Evolutionary conservation across 1,140 invertebrate genomes (phyloP).

Genomic region (Zaprionus inermis): DNA sequence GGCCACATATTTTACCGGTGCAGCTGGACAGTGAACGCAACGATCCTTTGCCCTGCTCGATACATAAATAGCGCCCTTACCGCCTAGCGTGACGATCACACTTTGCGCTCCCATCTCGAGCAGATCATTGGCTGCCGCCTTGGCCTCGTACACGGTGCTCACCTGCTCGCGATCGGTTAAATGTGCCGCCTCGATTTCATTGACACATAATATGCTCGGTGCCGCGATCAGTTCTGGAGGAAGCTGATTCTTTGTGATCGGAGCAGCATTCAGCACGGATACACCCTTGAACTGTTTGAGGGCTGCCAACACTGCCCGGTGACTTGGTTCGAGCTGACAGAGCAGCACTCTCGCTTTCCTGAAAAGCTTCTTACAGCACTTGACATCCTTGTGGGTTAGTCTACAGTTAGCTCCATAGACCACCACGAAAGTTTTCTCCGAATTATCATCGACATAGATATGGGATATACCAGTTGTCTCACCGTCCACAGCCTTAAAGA

Average conservation of each 20-base stretch:
- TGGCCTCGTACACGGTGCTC: constrained; percentile 84
- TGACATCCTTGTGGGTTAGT: constrained; percentile 88
- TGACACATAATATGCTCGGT: constrained; percentile 94
- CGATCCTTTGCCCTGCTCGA: constrained; percentile 84
- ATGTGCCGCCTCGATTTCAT: constrained; percentile 93
- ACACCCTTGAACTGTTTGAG: constrained; percentile 90
- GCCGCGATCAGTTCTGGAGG: constrained; percentile 87
- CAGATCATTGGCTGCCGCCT: constrained; percentile 86
- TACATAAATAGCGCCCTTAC: constrained; percentile 89
- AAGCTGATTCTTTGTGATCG: constrained; percentile 86
- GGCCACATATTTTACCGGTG: constrained; percentile 87
- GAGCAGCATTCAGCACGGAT: constrained; percentile 94
- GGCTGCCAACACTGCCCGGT: constrained; percentile 90
- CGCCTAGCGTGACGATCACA: constrained; percentile 93
- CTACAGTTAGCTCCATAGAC: constrained; percentile 93
- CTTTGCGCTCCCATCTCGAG: constrained; percentile 88
- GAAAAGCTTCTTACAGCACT: constrained; percentile 27
- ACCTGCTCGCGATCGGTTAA: constrained; percentile 86
- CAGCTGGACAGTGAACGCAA: constrained; percentile 86
- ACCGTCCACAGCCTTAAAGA: constrained; percentile 79
- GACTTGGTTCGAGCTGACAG: constrained; percentile 93
- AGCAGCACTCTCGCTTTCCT: constrained; percentile 85
- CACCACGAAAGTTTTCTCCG: constrained; percentile 96
- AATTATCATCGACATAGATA: constrained; percentile 90
- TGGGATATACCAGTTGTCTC: constrained; percentile 90